Base-by-base conservation (phyloP, 30 jellyfish, hydroid and myxozoan genomes). In the Turritopsis dohrnii region DNA sequence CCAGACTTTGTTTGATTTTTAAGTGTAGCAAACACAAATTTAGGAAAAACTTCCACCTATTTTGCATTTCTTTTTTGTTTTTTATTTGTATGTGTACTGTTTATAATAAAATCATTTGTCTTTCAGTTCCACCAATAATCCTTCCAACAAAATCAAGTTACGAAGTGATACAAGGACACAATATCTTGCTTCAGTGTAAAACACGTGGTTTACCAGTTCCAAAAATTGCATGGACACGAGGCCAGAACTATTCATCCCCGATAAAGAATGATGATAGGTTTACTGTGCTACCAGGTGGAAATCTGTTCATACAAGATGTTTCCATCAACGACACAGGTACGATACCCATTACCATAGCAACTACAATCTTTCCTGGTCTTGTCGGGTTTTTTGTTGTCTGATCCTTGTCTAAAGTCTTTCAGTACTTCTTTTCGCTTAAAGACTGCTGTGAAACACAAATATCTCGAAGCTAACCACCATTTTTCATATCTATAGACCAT, bases 161-260 rank as follows among this genome's bases (percentile, higher is more conserved):
- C 0, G 90, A 85, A 53, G 96, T 82, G 23, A 82, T 24, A 71
- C 96, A 93, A 74, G 98, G 98, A 21, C 86, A 88, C 84, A 93
- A 84, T 72, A 85, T 85, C 71, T 79, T 93, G 22, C 71, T 93
- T 28, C 71, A 85, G 77, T 93, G 98, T 74, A 92, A 88, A 0
- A 89, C 98, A 60, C 90, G 81, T 21, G 98, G 98, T 21, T 75
- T 81, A 52, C 98, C 98, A 20, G 84, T 88, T 19, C 96, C 98
- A 22, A 75, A 71, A 54, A 85, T 88, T 9, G 96, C 86, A 53
- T 93, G 98, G 98, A 80, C 96, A 9, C 82, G 81, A 52, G 96
- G 95, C 27, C 21, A 80, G 83, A 71, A 71, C 25, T 73, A 81
- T 31, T 20, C 88, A 19, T 71, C 17, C 53, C 83, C 89, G 13